Evolutionary conservation across 2,888 invertebrate genomes (phyloP), one percentile per base, ranked within the genome.

Genomic region (Rugalucina vietnamica): DNA sequence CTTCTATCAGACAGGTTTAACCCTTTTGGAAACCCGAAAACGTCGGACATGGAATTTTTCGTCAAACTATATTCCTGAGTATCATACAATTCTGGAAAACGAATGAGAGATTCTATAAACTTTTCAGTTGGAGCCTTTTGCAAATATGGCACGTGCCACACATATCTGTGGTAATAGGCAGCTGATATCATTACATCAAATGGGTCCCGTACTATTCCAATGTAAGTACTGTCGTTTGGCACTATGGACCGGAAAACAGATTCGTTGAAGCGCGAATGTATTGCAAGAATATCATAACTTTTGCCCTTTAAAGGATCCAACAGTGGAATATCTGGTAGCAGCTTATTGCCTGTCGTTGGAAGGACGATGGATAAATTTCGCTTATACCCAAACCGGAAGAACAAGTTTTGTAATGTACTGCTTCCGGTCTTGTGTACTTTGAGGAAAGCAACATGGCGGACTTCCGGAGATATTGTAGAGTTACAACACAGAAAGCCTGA

Each of bases 391-490:
- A 84, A 91, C 21, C 91, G 72, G 29, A 90, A 84, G n/a, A 90
- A 80, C n/a, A 91, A 87, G 37, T 90, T 90, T 65, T 91, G 91
- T 8, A 90, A 73, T 0, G 90, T 89, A 36, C 88, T 86, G 49
- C 91, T 88, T 5, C 88, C 91, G 21, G 90, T 89, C 70, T 91
- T 91, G 70, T 90, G 90, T 12, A 91, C 90, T 81, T 91, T 91
- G 24, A 91, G 54, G 60, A 89, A 91, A 8, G 87, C 91, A 37
- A 91, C 78, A 75, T 91, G 90, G 29, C 79, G 84, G 12, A 87
- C 86, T 83, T 87, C 85, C 81, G 70, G 75, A 72, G 21, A 32
- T 49, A 5, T 12, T 24, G 70, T 18, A 10, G 70, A 14, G 12
- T 29, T 70, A 12, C 4, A 12, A 10, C 10, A 18, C 32, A 18